A percentile compares a stretch with the other conserved stretches of the same genome.
These are phyloP conservation scores for Alexandromys fortis DNA, from an alignment of 2,113 vertebrate species.

Conservation along the genomic window DNA sequence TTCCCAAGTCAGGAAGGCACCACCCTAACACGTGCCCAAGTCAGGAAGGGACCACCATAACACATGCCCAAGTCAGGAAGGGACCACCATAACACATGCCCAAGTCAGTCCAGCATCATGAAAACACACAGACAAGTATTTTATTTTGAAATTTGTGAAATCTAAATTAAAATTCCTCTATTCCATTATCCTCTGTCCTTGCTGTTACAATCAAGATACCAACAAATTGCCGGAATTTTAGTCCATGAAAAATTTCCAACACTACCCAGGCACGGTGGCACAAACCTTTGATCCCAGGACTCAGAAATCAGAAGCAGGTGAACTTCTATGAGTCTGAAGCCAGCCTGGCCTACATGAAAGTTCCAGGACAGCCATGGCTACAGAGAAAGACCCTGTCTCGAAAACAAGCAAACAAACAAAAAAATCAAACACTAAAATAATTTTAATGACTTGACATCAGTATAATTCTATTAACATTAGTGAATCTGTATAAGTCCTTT, in stretches of 20 bases:
- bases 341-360: too few relatives aligned
- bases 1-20: not conserved
- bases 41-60: too few relatives aligned
- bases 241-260: not conserved
- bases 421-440: not conserved
- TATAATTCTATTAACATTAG: constrained; percentile 33
- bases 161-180: constrained; percentile 29
- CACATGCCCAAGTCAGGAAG: too few relatives aligned
- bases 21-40: not conserved
- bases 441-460: not conserved
- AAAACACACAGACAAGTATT: not conserved
- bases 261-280: not conserved
- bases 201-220: not conserved
- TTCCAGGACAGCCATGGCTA: too few relatives aligned
- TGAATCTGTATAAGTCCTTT: not conserved
- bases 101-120: too few relatives aligned
- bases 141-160: constrained; percentile 50
- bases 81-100: too few relatives aligned
- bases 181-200: not conserved
- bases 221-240: not conserved
- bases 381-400: too few relatives aligned
- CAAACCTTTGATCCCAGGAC: too few relatives aligned
- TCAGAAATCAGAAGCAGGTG: too few relatives aligned
- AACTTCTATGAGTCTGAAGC: too few relatives aligned
- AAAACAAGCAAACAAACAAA: too few relatives aligned